Base-by-base conservation (phyloP, 2,797 vertebrate genomes). In the Acrossocheilus fasciatus region DNA sequence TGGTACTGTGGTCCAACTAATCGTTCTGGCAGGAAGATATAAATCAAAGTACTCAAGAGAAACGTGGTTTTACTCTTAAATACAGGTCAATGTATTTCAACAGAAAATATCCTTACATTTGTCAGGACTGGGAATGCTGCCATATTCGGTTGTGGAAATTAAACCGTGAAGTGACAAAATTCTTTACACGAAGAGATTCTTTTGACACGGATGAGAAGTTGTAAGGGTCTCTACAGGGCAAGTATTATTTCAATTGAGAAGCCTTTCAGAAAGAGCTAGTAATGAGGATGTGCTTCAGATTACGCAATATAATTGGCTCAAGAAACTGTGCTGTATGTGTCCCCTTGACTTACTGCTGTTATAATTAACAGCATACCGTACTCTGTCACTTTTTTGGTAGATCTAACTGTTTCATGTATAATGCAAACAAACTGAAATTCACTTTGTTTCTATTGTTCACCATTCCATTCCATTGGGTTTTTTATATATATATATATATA, bases 271-370 rank as follows among this genome's bases (percentile, higher is more conserved):
- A 57, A 62, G 54, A 30, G 30, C 82, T 83, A 45, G 26, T 75
- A 75, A 45, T 75, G 54, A 66, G 17, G 78, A 66, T 68, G 62
- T 81, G 43, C 62, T 81, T 81, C n/a, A 81, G 78, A 68, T 81
- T 68, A 34, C 62, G 20, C 17, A 64, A 23, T 20, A 66, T 68
- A 81, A 66, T 18, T 76, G 26, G 47, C 82, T 77, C n/a, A 36
- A 50, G 26, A 83, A 50, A 83, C 41, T 23, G n/a, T 79, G 6
- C 17, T 43, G 15, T 74, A 30, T 4, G 11, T 64, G 26, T 73
- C 12, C 39, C 26, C 10, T 43, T 45, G 78, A 66, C 18, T 47
- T 59, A 47, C 26, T 81, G 4, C 59, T 68, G 39, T 47, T 45
- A 50, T 34, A 81, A 79, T 62, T 79, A 77, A 77, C 75, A 57